Evolutionary conservation across 2,113 vertebrate genomes (phyloP).

Genomic region (Promerops cafer): DNA sequence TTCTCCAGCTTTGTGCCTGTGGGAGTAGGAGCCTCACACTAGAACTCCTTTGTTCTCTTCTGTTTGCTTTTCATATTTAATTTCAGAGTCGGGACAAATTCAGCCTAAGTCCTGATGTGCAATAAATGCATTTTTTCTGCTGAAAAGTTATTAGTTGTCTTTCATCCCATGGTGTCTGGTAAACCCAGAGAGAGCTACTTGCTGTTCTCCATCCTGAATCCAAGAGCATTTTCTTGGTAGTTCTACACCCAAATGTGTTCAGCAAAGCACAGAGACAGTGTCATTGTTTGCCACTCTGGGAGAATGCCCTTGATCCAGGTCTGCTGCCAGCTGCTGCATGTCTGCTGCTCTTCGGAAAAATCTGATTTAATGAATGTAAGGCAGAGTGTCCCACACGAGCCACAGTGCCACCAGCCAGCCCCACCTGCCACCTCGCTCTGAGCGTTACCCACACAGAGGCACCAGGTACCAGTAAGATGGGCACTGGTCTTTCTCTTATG

Average conservation of each 20-base stretch:
- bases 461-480: not conserved
- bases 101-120: not conserved
- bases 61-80: not conserved
- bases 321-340: not conserved
- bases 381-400: not conserved
- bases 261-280: not conserved
- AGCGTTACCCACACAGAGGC: fast-evolving
- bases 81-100: not conserved
- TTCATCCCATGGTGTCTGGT: not conserved
- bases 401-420: fast-evolving
- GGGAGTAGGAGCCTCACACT: not conserved
- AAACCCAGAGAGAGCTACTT: not conserved
- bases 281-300: not conserved
- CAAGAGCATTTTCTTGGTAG: not conserved
- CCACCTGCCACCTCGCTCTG: fast-evolving
- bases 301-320: not conserved
- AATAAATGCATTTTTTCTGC: not conserved
- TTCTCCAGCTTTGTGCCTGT: not conserved
- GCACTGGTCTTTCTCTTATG: not conserved
- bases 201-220: not conserved
- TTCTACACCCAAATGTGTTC: not conserved
- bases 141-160: not conserved
- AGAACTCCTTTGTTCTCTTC: not conserved
- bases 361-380: not conserved
- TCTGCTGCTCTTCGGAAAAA: not conserved